Evolutionary conservation across 1,140 invertebrate species (phyloP).

Genomic region (Drosophila eugracilis): DNA sequence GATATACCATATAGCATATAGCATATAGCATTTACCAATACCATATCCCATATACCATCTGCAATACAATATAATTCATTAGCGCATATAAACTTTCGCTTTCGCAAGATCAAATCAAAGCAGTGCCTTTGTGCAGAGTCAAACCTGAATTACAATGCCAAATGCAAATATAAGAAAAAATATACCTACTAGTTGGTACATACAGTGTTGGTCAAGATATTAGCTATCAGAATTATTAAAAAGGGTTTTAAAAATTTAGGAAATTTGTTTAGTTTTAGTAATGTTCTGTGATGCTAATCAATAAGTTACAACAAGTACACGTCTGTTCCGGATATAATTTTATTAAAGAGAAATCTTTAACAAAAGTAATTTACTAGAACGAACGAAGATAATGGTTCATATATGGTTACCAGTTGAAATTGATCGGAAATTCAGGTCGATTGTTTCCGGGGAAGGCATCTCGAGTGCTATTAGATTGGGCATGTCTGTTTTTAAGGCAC

Average conservation of each 20-base stretch:
- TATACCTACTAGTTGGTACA: slow-evolving; percentile 26
- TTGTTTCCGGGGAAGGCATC: slow-evolving; percentile 1
- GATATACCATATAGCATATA: slow-evolving; percentile 23
- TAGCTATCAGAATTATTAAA: slow-evolving; percentile 1
- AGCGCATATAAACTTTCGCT: slow-evolving; percentile 79
- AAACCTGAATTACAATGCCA: slow-evolving; percentile 79
- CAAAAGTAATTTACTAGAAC: too few species aligned
- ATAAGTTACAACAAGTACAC: too few species aligned
- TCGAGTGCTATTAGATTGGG: not conserved
- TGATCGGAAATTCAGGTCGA: not conserved
- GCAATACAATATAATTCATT: slow-evolving; percentile 71
- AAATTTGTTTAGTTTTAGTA: too few species aligned
- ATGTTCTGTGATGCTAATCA: too few species aligned
- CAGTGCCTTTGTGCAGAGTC: slow-evolving; percentile 43
- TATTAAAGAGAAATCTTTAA: not conserved
- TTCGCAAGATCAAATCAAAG: slow-evolving; percentile 80
- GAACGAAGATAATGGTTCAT: not conserved
- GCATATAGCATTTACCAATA: slow-evolving; percentile 33
- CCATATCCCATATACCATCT: slow-evolving; percentile 44
- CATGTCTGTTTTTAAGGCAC: slow-evolving; percentile 49
- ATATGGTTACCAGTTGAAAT: not conserved
- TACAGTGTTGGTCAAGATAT: slow-evolving; percentile 7
- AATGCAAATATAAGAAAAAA: slow-evolving; percentile 71
- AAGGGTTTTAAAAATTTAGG: accelerated
- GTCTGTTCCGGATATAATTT: too few species aligned